Evolutionary conservation across 2,888 invertebrate genomes (phyloP), one percentile per base, ranked within the genome.

Genomic region (Synergus itoensis): DNA sequence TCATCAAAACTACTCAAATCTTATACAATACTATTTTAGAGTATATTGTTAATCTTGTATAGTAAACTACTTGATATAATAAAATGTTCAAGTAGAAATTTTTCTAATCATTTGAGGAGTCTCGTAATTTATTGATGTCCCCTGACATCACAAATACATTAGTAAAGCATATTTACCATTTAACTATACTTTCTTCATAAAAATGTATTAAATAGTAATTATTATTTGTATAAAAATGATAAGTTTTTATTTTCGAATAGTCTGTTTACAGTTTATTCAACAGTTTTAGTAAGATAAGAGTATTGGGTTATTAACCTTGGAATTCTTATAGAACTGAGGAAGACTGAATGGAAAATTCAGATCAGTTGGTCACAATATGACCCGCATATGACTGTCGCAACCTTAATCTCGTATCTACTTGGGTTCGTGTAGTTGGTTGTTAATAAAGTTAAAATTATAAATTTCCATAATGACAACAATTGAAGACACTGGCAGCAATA

Each of bases 381-480:
- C 4, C 36, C 36, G 36, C 36, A 53, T 53, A 53, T 53, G 53
- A 53, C 53, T 16, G 53, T n/a, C 53, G 53, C 53, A 14, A 2
- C 36, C 36, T 36, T 4, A 36, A 36, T 36, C 36, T 36, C 36
- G 36, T 36, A 36, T 36, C 36, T 36, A 36, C 36, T 36, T 36
- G 36, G 1, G 36, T 36, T 36, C 36, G n/a, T 7, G 16, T n/a
- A 53, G n/a, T 53, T 53, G 11, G 53, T n/a, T 53, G 53, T 36
- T 36, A 36, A 53, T n/a, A n/a, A 53, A n/a, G 12, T 8, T n/a
- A 53, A n/a, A 53, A 53, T n/a, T 53, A n/a, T 11, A 9, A n/a
- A 65, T 41, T 65, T 40, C 16, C n/a, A 64, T 64, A 64, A 65
- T 65, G 64, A 41, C 64, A 63, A 28, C 63, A 36, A 63, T 3